These are phyloP conservation scores for Drosophila bifasciata DNA, from an alignment of 1,140 invertebrate species.

Conservation along the genomic window DNA sequence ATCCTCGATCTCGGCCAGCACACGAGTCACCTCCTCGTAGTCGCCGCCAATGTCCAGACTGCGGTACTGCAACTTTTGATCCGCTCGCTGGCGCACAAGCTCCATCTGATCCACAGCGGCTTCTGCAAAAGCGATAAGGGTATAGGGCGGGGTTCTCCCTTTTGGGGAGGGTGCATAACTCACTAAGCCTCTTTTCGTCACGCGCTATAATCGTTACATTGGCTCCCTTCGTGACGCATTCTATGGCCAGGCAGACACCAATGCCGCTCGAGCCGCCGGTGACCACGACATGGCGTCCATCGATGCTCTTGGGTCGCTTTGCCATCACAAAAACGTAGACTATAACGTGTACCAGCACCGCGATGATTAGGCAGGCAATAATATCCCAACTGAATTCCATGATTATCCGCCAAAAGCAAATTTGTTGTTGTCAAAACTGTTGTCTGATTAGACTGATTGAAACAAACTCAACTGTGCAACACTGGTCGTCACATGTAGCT, in stretches of 20 bases:
- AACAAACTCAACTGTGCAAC: conserved; percentile 13
- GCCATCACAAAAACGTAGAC: conserved; percentile 70
- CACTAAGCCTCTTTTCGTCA: conserved; percentile 88
- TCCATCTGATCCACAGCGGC: conserved; percentile 77
- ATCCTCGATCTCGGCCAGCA: conserved; percentile 87
- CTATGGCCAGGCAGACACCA: conserved; percentile 92
- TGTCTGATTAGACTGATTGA: no score
- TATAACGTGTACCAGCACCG: conserved; percentile 49
- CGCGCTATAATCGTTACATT: conserved; percentile 95
- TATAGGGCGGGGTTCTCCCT: conserved; percentile 3
- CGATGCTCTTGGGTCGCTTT: conserved; percentile 62
- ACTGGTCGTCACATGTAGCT: conserved; percentile 18
- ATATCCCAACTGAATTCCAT: conserved; percentile 70
- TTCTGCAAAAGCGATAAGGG: conserved; percentile 38
- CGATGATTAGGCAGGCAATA: conserved; percentile 33
- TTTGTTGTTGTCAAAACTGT: no score
- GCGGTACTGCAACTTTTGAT: conserved; percentile 89
- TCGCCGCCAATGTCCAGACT: conserved; percentile 90
- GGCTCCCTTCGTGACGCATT: conserved; percentile 91
- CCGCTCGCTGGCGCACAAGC: conserved; percentile 62
- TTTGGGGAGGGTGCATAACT: conserved; percentile 12
- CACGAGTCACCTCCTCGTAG: conserved; percentile 87
- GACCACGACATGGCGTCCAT: conserved; percentile 88
- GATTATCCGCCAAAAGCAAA: conserved; percentile 7
- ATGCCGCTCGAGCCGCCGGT: conserved; percentile 98